These are phyloP conservation scores for Actinia equina DNA, from an alignment of 64 coral and sea anemone genomes.

Conservation along the genomic window DNA sequence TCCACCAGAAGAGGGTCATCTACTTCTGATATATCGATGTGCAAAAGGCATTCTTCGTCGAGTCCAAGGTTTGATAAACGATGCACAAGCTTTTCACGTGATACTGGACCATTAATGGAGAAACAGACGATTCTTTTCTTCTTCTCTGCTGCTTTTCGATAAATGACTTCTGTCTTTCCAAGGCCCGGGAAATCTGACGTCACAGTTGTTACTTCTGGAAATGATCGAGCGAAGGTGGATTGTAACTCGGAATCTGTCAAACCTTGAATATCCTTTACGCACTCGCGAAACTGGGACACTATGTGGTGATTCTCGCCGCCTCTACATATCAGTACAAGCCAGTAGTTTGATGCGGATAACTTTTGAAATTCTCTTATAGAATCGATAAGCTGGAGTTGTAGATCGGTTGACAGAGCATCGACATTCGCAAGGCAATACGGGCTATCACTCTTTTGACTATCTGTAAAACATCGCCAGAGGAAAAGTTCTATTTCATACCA, in stretches of 20 bases:
- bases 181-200: conserved; percentile 80
- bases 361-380: conserved; percentile 48
- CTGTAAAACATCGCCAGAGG: conserved; percentile 63
- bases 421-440: conserved; percentile 86
- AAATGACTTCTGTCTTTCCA: conserved; percentile 81
- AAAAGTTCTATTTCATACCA: conserved; percentile 86
- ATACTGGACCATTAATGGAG: conserved; percentile 87
- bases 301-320: conserved; percentile 87
- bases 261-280: conserved; percentile 53
- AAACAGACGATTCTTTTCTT: conserved; percentile 52
- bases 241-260: conserved; percentile 67
- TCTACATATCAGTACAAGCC: conserved; percentile 72
- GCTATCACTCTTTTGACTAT: neutral
- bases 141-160: conserved; percentile 23
- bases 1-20: conserved; percentile 58
- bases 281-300: conserved; percentile 65
- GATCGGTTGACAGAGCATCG: conserved; percentile 69
- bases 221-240: conserved; percentile 25
- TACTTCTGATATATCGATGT: conserved; percentile 73
- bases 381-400: conserved; percentile 84
- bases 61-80: conserved; percentile 39
- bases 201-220: conserved; percentile 62
- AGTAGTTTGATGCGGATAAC: conserved; percentile 8
- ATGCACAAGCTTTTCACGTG: conserved; percentile 45
- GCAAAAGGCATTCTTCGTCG: conserved; percentile 50